Base-by-base conservation (phyloP, 2,888 invertebrate genomes). In the Cheiracanthium punctorium region DNA sequence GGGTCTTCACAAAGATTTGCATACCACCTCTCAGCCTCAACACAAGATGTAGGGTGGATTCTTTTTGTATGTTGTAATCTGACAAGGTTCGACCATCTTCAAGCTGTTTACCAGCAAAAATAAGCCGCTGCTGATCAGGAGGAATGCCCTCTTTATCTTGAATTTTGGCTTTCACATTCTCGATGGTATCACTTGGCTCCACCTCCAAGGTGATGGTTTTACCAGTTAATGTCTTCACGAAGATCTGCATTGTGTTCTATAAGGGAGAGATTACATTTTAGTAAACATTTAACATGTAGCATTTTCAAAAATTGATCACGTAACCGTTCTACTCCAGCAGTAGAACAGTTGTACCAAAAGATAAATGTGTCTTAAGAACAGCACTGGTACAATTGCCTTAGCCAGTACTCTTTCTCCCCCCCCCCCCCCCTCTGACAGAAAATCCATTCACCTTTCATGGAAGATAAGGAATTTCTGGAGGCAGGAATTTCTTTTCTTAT, bases 1-100 rank as follows among this genome's bases (percentile, higher is more conserved):
- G 94, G 90, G 97, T 97, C 93, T 97, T 97, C 89, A 97, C 97
- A 92, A 97, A 98, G 93, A 98, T 98, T 94, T 98, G 98, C 97
- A 97, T 97, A 93, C 97, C 95, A 94, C 98, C 98, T 90, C 97
- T 94, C 87, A 98, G 94, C 90, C 98, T 94, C 89, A 97, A 93
- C 90, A 97, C 96, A 91, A 97, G 93, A 91, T 97, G 97, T 86
- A 97, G 94, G 0, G 97, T 97, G 0, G 96, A 96, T 92, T 97
- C 91, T 75, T 89, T 94, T 89, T 94, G 94, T 81, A 94, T 94
- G 89, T 94, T 94, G 91, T 94, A 94, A 90, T 94, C 94, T 0
- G 93, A 93, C 20, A 93, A 90, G 5, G 94, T 94, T 65, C 94
- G 92, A 0, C 94, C 94, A 91, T 94, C 94, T 91, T 94, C 94